Evolutionary conservation across 2,888 invertebrate genomes (phyloP).

Genomic region (Andrena flavipes): DNA sequence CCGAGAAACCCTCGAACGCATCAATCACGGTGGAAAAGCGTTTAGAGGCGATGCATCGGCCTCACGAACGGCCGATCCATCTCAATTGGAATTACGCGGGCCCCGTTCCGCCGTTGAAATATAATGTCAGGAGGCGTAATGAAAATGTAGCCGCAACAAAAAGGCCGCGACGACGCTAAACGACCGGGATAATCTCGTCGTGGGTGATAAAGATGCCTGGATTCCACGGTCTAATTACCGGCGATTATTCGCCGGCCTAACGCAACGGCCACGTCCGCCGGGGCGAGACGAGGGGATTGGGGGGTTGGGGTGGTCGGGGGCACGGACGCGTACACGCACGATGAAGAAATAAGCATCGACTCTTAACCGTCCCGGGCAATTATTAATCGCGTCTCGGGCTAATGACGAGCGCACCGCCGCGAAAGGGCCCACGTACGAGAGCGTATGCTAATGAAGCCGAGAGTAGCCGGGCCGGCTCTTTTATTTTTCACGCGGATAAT

Average conservation of each 20-base stretch:
- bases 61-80: conserved; percentile 33
- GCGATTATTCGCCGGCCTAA: conserved; percentile 59
- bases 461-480: conserved; percentile 53
- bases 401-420: conserved; percentile 68
- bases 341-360: conserved; percentile 74
- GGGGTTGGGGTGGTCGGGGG: background rate
- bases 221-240: conserved; percentile 72
- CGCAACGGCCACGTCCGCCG: conserved; percentile 31
- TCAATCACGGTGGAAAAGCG: conserved; percentile 46
- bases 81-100: conserved; percentile 54
- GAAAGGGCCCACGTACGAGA: conserved; percentile 35
- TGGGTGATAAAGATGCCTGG: conserved; percentile 63
- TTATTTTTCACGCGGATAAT: conserved; percentile 73
- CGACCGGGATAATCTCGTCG: conserved; percentile 49
- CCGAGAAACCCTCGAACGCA: conserved; percentile 34
- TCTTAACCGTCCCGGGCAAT: conserved; percentile 71
- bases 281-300: conserved; percentile 22
- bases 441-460: conserved; percentile 75
- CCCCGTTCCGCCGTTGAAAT: conserved; percentile 44
- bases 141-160: conserved; percentile 50
- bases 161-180: conserved; percentile 45
- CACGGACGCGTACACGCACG: conserved; percentile 56
- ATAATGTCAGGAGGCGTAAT: conserved; percentile 52
- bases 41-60: conserved; percentile 33
- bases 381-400: conserved; percentile 74